Evolutionary conservation across 1,140 invertebrate genomes (phyloP).

Genomic region (Orchesella cincta): DNA sequence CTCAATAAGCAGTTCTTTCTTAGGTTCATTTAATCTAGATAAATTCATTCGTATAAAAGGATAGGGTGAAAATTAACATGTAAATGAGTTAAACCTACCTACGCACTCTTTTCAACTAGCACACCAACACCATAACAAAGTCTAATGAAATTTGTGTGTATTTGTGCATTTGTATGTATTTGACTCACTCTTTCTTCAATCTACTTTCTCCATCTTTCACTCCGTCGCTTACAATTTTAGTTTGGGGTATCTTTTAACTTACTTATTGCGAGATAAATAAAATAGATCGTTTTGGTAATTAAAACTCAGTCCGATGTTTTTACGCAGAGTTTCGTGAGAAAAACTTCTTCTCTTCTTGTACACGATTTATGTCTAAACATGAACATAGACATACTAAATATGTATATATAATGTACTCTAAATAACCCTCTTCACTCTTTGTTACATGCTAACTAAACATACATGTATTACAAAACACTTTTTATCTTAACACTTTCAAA

Average conservation of each 20-base stretch:
- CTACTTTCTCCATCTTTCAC: background rate
- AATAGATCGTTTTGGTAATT: slow-evolving; percentile 12
- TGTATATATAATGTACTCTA: background rate
- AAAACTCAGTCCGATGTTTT: slow-evolving; percentile 9
- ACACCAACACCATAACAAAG: too few species aligned
- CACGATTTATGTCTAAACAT: background rate
- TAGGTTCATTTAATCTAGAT: background rate
- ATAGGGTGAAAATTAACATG: background rate
- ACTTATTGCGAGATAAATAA: slow-evolving; percentile 18
- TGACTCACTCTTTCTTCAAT: background rate
- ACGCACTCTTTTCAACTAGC: background rate
- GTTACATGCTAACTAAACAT: too few species aligned
- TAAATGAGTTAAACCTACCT: background rate
- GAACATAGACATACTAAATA: background rate
- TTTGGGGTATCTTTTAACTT: background rate
- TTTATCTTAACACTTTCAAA: too few species aligned
- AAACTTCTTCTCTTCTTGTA: too few species aligned
- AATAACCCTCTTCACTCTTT: too few species aligned
- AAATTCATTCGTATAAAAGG: background rate
- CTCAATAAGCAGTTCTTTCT: too few species aligned
- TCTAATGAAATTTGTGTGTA: too few species aligned
- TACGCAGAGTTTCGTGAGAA: too few species aligned
- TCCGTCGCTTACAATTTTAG: background rate
- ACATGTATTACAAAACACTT: too few species aligned
- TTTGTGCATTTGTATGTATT: background rate